These are phyloP conservation scores for Anoura caudifer DNA, from an alignment of 2,113 vertebrate species.

Conservation along the genomic window DNA sequence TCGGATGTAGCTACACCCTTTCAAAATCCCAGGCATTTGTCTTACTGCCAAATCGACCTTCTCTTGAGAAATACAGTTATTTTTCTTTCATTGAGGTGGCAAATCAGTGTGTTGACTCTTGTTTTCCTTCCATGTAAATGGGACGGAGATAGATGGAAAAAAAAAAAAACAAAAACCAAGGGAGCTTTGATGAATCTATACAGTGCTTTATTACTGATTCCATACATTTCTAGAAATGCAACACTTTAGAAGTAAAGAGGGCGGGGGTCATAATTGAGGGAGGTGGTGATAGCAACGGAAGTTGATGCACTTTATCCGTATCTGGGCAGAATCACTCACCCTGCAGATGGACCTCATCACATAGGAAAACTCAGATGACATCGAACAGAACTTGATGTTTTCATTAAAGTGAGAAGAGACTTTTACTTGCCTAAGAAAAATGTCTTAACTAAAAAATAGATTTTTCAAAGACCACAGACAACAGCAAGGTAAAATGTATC, in stretches of 20 bases:
- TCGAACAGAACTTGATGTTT: conserved; percentile 69
- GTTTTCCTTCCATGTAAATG: conserved; percentile 62
- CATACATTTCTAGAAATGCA: conserved; percentile 29
- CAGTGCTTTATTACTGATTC: conserved; percentile 39
- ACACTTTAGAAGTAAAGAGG: not conserved
- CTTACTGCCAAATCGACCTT: conserved; percentile 57
- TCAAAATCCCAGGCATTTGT: conserved; percentile 32
- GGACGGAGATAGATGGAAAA: conserved; percentile 62
- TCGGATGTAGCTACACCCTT: not conserved
- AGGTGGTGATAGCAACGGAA: not conserved
- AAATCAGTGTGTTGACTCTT: conserved; percentile 61
- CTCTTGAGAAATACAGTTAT: conserved; percentile 55
- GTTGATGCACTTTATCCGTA: not conserved
- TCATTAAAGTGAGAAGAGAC: conserved; percentile 76
- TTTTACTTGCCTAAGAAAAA: conserved; percentile 80
- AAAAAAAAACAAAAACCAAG: no score
- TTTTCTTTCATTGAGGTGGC: conserved; percentile 50
- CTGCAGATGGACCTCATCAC: conserved; percentile 54
- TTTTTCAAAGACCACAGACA: conserved; percentile 73
- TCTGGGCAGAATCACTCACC: conserved; percentile 61
- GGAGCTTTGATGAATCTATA: conserved; percentile 59
- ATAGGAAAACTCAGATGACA: conserved; percentile 71
- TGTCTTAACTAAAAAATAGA: conserved; percentile 76
- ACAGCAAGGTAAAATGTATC: conserved; percentile 73
- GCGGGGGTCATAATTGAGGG: not conserved